phyloP scores from a whole-genome alignment of 1,140 invertebrate genomes.

The Heliconius nattereri region DNA sequence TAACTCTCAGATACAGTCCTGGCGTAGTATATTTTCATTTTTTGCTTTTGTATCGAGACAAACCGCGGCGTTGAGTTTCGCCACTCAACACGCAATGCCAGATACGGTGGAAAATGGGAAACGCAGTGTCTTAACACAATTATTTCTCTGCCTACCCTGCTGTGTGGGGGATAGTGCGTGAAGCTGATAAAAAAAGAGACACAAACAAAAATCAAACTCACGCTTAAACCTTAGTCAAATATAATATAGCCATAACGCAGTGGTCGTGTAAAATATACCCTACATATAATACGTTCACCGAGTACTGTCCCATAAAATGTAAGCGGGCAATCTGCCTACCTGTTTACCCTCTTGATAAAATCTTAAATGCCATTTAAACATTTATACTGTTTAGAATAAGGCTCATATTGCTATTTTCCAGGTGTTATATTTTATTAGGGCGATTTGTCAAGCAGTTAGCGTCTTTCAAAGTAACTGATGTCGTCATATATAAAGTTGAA shows the following conservation, averaged over 20 bases:
- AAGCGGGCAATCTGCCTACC: conserved; percentile 24
- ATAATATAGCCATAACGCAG: not conserved
- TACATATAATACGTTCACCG: conserved; percentile 13
- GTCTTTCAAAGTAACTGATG: conserved; percentile 29
- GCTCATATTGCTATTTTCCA: conserved; percentile 1
- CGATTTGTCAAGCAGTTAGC: conserved; percentile 31
- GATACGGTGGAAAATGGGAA: no score
- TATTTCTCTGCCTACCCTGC: no score
- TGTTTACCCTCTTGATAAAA: conserved; percentile 20
- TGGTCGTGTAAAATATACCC: not conserved
- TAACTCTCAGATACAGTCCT: no score
- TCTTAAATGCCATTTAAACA: conserved; percentile 2
- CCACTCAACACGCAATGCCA: no score
- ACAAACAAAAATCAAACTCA: not conserved
- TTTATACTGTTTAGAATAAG: conserved; percentile 5
- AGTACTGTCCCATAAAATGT: conserved; percentile 31
- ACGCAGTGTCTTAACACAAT: no score
- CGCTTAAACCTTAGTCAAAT: not conserved
- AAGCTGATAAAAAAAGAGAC: no score
- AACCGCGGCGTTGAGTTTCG: no score
- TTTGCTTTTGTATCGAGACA: no score
- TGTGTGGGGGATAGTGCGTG: no score
- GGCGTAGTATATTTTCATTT: no score
- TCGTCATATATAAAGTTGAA: conserved; percentile 19
- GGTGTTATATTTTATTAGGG: conserved; percentile 12